Evolutionary conservation across 2,797 vertebrate species (phyloP).

Genomic region (Gobio occitaniae): DNA sequence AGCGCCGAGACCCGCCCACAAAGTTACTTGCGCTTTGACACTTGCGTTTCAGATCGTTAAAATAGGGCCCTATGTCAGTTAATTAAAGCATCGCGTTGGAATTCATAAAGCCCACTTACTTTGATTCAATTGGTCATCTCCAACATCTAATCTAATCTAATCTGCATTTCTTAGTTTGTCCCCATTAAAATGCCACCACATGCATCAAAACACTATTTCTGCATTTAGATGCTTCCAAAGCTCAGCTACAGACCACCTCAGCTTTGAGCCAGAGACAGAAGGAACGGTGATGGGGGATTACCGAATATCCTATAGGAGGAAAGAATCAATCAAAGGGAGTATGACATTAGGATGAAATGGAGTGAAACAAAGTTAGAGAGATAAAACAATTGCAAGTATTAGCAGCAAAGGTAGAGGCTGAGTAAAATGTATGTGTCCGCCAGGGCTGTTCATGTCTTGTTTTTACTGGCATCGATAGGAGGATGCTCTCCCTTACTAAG

Average conservation of each 20-base stretch:
- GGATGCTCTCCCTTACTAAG: not conserved
- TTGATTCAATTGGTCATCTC: no score
- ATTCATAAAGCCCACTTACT: no score
- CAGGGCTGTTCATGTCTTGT: constrained; percentile 26
- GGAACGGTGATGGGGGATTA: not conserved
- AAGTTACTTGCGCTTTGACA: no score
- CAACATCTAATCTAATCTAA: no score
- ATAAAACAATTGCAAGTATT: not conserved
- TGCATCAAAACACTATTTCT: not conserved
- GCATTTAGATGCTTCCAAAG: constrained; percentile 61
- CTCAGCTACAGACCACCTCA: constrained; percentile 74
- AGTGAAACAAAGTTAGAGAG: not conserved
- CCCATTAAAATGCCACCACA: not conserved
- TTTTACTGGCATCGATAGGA: constrained; percentile 5
- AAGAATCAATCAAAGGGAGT: not conserved
- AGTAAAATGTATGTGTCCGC: not conserved
- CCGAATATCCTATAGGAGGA: not conserved
- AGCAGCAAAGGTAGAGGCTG: not conserved
- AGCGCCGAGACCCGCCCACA: no score
- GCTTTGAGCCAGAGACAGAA: constrained; percentile 15
- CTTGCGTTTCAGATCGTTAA: no score
- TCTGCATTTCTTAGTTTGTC: not conserved
- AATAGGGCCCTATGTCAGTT: no score
- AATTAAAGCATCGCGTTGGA: no score
- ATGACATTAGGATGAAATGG: constrained; percentile 1